Base-by-base conservation (phyloP, 2,888 invertebrate genomes). In the Eupithecia pulchellata region DNA sequence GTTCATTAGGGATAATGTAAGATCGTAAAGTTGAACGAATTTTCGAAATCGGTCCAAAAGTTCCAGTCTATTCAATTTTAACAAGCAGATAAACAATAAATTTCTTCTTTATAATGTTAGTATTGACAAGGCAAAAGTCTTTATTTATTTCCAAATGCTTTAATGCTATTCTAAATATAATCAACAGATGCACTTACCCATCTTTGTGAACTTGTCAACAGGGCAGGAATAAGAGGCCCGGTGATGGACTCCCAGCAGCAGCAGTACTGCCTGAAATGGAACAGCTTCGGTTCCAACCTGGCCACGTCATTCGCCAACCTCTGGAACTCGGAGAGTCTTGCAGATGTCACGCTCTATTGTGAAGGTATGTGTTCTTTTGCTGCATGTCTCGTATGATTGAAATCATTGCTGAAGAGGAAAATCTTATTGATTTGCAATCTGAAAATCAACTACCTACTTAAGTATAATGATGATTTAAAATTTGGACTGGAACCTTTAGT, bases 181-280 rank as follows among this genome's bases (percentile, higher is more conserved):
- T 57, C 6, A 57, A 32, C 17, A n/a, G 65, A 60, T 69, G 69
- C 69, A 66, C 69, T 75, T 42, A 79, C 69, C 65, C 17, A 32
- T 69, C 68, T 30, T 75, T 30, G 17, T 60, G n/a, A 5, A n/a
- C 77, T 78, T 83, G 83, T 84, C 93, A 94, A 79, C 95, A 96
- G 95, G 95, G 95, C 95, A 95, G 94, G 95, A 93, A 95, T 95
- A 95, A 94, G 95, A 95, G 94, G 95, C 95, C 96, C 95, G 96
- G 97, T 96, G 95, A 98, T 98, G 98, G 98, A 98, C 96, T 97
- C 97, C 91, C 98, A 98, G 95, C 98, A 98, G 95, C 98, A 98
- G 95, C 98, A 98, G 95, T 98, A 98, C 95, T 98, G 98, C 95
- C 96, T 98, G 87, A 98, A 98, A 96, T 98, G 98, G 98, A 98